Conservation (phyloP, 2,797 vertebrate genomes). For the Zenarchopterus dispar region DNA sequence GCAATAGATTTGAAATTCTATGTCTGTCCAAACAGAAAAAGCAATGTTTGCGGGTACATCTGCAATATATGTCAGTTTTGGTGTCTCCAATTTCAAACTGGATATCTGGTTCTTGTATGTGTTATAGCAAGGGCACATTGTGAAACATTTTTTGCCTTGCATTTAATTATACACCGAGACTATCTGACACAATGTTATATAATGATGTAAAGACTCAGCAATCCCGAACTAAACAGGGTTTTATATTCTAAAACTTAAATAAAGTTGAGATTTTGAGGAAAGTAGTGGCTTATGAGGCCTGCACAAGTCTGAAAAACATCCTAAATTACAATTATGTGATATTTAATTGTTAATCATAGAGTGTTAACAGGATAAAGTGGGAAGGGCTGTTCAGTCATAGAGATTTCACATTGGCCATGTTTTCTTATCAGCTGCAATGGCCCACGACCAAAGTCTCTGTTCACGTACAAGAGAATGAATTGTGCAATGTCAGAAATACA, state of each 20-base stretch:
- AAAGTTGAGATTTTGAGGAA: too few species aligned
- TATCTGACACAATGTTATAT: constrained; percentile 11
- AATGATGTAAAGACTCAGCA: constrained; percentile 14
- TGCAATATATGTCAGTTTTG: constrained; percentile 46
- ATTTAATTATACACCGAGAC: constrained; percentile 28
- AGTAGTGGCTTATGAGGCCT: too few species aligned
- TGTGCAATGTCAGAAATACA: neutral
- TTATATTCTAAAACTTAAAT: too few species aligned
- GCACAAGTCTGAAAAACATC: neutral
- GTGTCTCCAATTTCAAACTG: constrained; percentile 35
- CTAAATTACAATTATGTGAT: neutral
- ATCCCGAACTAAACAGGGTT: neutral
- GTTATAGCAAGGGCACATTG: constrained; percentile 41
- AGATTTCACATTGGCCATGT: constrained; percentile 5
- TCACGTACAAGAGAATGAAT: constrained; percentile 11
- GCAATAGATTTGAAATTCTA: constrained; percentile 40
- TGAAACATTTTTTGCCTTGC: constrained; percentile 31
- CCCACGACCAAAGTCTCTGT: neutral
- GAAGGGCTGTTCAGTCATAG: constrained; percentile 18
- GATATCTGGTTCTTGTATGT: constrained; percentile 35
- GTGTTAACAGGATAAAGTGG: constrained; percentile 26
- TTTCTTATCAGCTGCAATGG: neutral
- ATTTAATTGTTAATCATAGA: constrained; percentile 22
- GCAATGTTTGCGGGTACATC: constrained; percentile 51
- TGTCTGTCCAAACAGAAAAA: constrained; percentile 46